Base-by-base conservation (phyloP, 2,888 invertebrate species). In the Clistopyga incitator region DNA sequence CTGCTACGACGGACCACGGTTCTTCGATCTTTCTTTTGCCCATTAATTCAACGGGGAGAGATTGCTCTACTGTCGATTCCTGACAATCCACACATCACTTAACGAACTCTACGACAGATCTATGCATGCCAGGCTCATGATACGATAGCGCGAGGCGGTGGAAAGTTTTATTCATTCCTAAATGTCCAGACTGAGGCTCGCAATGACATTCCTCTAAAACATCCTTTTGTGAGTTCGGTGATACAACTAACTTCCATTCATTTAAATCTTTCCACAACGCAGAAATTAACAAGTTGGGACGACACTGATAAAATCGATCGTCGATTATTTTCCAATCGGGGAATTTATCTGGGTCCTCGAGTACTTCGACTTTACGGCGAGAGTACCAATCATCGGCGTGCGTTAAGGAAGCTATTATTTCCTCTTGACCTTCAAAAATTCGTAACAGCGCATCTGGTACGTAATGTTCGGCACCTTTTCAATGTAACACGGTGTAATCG, bases 141-240 rank as follows among this genome's bases (percentile, higher is more conserved):
- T 56, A 56, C 25, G 56, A 56, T 25, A 56, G 3, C 56, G 56
- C 56, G 13, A 56, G n/a, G n/a, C n/a, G n/a, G n/a, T n/a, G n/a
- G n/a, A n/a, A n/a, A n/a, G n/a, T n/a, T n/a, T n/a, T n/a, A 13
- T 56, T 25, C 2, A 56, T 25, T 2, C 25, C 56, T 11, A 56
- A 23, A 13, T 56, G 56, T 1, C 56, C 56, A 1, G 56, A 23
- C 1, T 13, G 23, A 0, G 56, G 56, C 2, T 25, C 23, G 13
- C 25, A 25, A 23, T 56, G 56, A 23, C 56, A 56, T 3, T 56
- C 56, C 11, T 23, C 56, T 4, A 56, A 11, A 3, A 23, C 56
- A 1, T 6, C 25, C 1, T 8, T 13, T 0, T 25, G 25, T 0
- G 25, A 56, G 11, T 25, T 11, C 23, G 56, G 23, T 13, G 56